These are phyloP conservation scores for Stenotaenia linearis DNA, from an alignment of 2,888 invertebrate genomes.

Conservation along the genomic window DNA sequence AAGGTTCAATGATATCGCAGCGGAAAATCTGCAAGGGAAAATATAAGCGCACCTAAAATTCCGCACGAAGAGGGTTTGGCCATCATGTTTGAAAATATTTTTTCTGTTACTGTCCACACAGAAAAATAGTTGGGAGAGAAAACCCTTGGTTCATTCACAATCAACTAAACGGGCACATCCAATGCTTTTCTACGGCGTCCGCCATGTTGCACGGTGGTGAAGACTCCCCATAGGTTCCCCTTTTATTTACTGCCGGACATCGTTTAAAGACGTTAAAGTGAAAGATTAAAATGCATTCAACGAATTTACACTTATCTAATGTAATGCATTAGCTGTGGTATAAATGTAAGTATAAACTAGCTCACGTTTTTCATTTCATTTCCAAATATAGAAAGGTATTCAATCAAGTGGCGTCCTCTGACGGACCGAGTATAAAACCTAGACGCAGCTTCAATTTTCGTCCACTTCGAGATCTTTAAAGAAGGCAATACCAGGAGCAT, in stretches of 20 bases:
- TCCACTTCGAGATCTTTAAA: neutral
- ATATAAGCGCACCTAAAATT: neutral
- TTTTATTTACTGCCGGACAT: neutral
- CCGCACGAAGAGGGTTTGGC: neutral
- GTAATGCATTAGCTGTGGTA: neutral
- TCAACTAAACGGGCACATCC: slow-evolving; percentile 1
- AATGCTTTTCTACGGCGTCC: neutral
- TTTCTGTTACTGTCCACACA: neutral
- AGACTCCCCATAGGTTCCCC: neutral
- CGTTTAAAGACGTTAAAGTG: neutral
- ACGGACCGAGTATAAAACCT: neutral
- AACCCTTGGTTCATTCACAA: neutral
- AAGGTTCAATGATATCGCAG: neutral
- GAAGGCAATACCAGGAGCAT: neutral
- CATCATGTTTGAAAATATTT: neutral
- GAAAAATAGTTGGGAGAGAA: neutral
- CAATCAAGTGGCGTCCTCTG: neutral
- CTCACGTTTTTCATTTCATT: neutral
- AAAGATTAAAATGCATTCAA: neutral
- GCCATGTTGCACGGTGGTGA: slow-evolving; percentile 11
- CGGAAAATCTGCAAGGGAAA: neutral
- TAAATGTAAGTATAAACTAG: neutral
- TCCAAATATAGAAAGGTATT: neutral
- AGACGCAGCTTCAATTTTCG: neutral
- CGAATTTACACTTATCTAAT: neutral